Evolutionary conservation across 2,113 vertebrate genomes (phyloP).

Genomic region (Origma solitaria): DNA sequence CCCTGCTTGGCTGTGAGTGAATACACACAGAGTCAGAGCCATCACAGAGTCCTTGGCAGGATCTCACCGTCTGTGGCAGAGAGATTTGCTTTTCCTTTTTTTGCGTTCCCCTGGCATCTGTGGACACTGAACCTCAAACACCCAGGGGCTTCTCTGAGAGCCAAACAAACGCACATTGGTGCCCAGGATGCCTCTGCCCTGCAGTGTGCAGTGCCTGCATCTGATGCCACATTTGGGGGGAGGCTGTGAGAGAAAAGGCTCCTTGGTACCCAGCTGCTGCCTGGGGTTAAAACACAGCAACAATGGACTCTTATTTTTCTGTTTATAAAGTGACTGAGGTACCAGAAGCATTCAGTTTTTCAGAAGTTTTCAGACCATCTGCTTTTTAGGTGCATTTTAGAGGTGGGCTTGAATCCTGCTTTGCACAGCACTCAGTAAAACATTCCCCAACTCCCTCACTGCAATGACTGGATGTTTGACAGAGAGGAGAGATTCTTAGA

Average conservation of each 20-base stretch:
- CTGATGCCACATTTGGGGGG: neutral
- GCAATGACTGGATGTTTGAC: neutral
- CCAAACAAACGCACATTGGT: neutral
- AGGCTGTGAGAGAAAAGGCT: neutral
- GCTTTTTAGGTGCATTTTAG: neutral
- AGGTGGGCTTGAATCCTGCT: neutral
- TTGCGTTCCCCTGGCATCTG: neutral
- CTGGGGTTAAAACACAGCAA: neutral
- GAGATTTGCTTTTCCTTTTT: neutral
- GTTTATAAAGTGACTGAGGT: neutral
- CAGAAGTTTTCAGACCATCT: neutral
- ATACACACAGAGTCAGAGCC: neutral
- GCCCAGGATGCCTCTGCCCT: neutral
- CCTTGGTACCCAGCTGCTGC: rapidly evolving
- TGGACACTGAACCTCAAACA: neutral
- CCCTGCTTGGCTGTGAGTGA: neutral
- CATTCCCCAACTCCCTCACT: rapidly evolving
- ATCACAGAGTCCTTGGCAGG: neutral
- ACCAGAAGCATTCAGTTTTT: neutral
- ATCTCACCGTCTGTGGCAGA: neutral
- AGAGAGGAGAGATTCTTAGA: neutral
- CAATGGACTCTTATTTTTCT: neutral
- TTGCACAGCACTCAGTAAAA: neutral
- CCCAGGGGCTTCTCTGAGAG: neutral
- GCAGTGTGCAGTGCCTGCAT: too few species aligned